Conservation (phyloP, 2,113 vertebrate genomes). For the Campylomormyrus tamandua region DNA sequence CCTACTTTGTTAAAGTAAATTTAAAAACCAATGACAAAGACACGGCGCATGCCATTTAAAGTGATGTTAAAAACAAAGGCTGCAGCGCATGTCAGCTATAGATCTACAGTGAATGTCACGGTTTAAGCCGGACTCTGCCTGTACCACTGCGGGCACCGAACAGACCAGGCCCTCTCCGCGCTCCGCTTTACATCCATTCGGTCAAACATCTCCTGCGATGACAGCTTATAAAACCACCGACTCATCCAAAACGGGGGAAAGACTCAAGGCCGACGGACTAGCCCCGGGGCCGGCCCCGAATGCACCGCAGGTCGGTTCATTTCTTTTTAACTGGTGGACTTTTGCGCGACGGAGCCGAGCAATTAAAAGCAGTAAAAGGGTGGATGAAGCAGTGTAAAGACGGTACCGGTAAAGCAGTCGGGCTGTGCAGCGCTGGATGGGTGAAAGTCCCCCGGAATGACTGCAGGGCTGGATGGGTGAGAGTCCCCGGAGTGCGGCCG, state of each 20-base stretch:
- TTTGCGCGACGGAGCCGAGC: neutral
- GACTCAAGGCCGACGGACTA: neutral
- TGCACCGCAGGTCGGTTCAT: neutral
- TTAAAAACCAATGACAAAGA: neutral
- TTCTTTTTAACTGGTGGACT: neutral
- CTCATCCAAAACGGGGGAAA: neutral
- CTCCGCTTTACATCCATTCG: neutral
- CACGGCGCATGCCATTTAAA: neutral
- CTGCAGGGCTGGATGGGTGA: neutral
- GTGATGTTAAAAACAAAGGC: neutral
- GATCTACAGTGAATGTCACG: neutral
- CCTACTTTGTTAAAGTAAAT: neutral
- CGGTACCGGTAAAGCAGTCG: neutral
- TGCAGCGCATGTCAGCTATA: neutral
- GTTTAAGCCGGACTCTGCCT: neutral
- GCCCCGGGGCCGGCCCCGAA: neutral
- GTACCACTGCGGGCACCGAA: neutral
- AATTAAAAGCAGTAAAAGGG: neutral
- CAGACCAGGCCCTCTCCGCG: neutral
- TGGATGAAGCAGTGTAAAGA: neutral
- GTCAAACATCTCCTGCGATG: neutral
- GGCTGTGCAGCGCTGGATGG: neutral
- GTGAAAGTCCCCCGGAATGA: neutral
- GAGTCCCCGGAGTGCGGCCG: neutral
- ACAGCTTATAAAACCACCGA: neutral